Base-by-base conservation (phyloP, 2,797 vertebrate species). In the Molossus molossus region DNA sequence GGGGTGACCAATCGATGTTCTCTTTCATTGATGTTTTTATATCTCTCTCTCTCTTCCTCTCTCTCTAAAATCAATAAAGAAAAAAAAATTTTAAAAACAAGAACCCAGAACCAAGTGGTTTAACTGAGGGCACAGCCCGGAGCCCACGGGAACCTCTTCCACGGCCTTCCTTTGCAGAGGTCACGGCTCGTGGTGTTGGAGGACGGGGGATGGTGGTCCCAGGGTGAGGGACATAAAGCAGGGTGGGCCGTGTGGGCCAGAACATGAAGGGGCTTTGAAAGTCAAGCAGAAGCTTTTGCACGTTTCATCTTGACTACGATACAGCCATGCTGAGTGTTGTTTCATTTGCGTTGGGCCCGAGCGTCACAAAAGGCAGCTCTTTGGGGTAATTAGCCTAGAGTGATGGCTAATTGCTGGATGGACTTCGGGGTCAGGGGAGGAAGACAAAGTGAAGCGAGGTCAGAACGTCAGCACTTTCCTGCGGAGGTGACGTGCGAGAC, bases 201-300 rank as follows among this genome's bases (percentile, higher is more conserved):
- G 5, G 62, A 20, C 14, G 6, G 70, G 64, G 77, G 81, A 3
- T n/a, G 8, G n/a, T 25, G 6, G 72, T 77, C 29, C 33, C 13
- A 25, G 7, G n/a, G 1, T 0, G 2, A 33, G 29, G 60, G 18
- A 53, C 69, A 7, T 84, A 53, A 53, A 70, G 53, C 1, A 0
- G 1, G 4, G 11, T 12, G 62, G n/a, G 21, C 21, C 10, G 4
- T 11, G 33, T n/a, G 27, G 11, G 18, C 65, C 18, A 80, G 55
- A 29, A 10, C 45, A 25, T n/a, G 62, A 85, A 29, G 17, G 29
- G 37, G 37, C 20, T 29, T 25, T 33, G 69, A 48, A 88, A 82
- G 33, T 57, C 11, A 57, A 33, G 20, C 57, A 55, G 48, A 58
- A 85, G 20, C 13, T 45, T 84, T 84, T 25, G 40, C 40, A 53